Percentiles rank a stretch among this genome's conserved stretches.
phyloP scores from a whole-genome alignment of 2,888 invertebrate genomes.

The Meliscaeva auricollis region DNA sequence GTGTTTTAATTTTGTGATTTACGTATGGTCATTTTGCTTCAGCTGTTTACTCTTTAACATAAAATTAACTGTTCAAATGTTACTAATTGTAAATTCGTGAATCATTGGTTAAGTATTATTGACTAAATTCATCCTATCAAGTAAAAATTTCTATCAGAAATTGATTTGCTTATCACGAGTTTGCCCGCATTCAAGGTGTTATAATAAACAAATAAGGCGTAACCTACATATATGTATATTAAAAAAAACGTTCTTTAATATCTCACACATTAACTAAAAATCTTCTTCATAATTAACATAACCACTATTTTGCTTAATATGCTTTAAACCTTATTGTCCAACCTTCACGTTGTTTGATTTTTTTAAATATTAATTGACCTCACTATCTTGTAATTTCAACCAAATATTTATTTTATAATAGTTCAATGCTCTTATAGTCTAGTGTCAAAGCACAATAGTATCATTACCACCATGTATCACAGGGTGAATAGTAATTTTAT shows the following conservation, averaged over 20 bases:
- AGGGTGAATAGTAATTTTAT: background rate
- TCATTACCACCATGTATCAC: background rate
- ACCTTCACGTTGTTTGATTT: background rate
- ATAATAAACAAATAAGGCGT: background rate
- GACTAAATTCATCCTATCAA: background rate
- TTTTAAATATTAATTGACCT: background rate
- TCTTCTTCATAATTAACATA: background rate
- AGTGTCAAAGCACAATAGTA: background rate
- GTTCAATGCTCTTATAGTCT: slow-evolving; percentile 5
- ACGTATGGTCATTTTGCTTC: too few relatives aligned
- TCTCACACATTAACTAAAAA: background rate
- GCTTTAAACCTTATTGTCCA: background rate
- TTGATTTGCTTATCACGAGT: background rate
- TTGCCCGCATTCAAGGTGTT: slow-evolving; percentile 5
- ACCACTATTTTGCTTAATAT: too few relatives aligned
- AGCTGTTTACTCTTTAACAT: too few relatives aligned
- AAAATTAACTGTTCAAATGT: background rate
- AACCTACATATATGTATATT: slow-evolving; percentile 14
- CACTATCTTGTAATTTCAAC: background rate
- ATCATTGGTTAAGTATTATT: background rate
- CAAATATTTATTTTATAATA: background rate
- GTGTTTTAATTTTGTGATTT: too few relatives aligned
- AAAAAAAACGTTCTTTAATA: background rate
- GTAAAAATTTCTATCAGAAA: background rate
- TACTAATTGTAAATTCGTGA: background rate